Percentiles rank a stretch among this genome's conserved stretches.
Evolutionary conservation across 2,888 invertebrate species (phyloP).

Genomic region (Chalcosyrphus nemorum): DNA sequence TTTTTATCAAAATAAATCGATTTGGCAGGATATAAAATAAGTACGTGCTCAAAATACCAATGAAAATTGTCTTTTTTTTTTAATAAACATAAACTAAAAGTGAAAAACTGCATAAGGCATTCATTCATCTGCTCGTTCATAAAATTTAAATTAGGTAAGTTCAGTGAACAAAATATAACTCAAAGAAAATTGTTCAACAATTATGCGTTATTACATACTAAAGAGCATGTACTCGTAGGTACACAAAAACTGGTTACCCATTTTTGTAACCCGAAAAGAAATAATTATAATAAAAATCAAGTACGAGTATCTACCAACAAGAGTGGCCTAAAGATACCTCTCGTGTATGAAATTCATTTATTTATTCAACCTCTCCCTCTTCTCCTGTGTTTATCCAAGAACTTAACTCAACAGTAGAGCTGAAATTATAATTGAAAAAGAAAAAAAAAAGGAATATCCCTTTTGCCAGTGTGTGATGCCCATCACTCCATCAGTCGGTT

Average conservation of each 20-base stretch:
- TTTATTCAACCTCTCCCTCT: conserved; percentile 1
- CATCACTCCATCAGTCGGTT: conserved; percentile 60
- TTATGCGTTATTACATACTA: conserved; percentile 24
- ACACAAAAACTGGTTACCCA: conserved; percentile 6
- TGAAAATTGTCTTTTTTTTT: conserved; percentile 7
- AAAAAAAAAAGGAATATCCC: no score
- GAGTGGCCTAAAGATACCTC: conserved; percentile 6
- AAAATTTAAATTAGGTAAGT: conserved; percentile 27
- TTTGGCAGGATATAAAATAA: conserved; percentile 53
- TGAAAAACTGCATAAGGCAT: no score
- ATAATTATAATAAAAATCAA: conserved; percentile 25
- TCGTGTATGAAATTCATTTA: not conserved
- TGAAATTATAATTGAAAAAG: conserved; percentile 15
- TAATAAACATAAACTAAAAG: not conserved
- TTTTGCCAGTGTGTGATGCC: conserved; percentile 32
- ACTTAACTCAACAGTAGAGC: not conserved
- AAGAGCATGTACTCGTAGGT: conserved; percentile 1
- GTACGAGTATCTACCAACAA: not conserved
- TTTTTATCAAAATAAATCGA: conserved; percentile 45
- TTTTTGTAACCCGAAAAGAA: conserved; percentile 1
- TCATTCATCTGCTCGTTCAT: conserved; percentile 14
- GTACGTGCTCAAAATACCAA: conserved; percentile 34
- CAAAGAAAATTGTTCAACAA: conserved; percentile 21
- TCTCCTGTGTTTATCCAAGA: not conserved
- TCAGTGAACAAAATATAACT: no score